Evolutionary conservation across 2,797 vertebrate species (phyloP).

Genomic region (Aplochiton taeniatus): DNA sequence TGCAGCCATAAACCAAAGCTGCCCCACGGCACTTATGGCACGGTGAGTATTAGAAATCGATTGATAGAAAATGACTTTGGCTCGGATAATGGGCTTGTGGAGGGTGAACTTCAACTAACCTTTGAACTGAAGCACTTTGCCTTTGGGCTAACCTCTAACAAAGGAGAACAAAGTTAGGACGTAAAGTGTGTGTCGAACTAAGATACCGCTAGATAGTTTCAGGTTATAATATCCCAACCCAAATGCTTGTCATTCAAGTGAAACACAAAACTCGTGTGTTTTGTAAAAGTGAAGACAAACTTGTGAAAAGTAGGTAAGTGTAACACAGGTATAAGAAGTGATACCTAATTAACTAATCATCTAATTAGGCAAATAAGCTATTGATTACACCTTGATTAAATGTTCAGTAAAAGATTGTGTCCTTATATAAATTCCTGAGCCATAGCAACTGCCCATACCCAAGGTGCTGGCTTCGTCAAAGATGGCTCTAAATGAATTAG

Average conservation of each 20-base stretch:
- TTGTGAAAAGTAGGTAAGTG: neutral
- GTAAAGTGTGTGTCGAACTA: too few relatives aligned
- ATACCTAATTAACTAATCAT: neutral
- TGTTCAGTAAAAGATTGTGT: neutral
- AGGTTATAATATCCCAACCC: too few relatives aligned
- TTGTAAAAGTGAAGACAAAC: too few relatives aligned
- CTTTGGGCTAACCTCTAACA: slow-evolving; percentile 56
- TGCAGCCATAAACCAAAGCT: slow-evolving; percentile 47
- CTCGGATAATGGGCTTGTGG: slow-evolving; percentile 61
- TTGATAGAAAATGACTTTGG: slow-evolving; percentile 70
- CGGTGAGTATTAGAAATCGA: slow-evolving; percentile 70
- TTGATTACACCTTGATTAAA: slow-evolving; percentile 11
- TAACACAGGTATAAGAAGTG: neutral
- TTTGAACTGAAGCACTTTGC: slow-evolving; percentile 65
- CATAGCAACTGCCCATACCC: slow-evolving; percentile 17
- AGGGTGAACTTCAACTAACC: slow-evolving; percentile 64
- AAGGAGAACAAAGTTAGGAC: slow-evolving; percentile 50
- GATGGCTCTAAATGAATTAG: slow-evolving; percentile 44
- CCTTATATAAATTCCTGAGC: slow-evolving; percentile 24
- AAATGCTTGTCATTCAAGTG: too few relatives aligned
- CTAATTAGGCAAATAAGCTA: slow-evolving; percentile 2
- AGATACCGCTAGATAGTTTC: too few relatives aligned
- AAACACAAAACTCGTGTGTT: too few relatives aligned
- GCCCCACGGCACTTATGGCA: slow-evolving; percentile 38
- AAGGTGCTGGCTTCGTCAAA: slow-evolving; percentile 48